Percentiles rank a stretch among this genome's conserved stretches.
Evolutionary conservation across 37 sponge, comb jelly and placozoan species (phyloP).

Genomic region (Bolinopsis microptera): DNA sequence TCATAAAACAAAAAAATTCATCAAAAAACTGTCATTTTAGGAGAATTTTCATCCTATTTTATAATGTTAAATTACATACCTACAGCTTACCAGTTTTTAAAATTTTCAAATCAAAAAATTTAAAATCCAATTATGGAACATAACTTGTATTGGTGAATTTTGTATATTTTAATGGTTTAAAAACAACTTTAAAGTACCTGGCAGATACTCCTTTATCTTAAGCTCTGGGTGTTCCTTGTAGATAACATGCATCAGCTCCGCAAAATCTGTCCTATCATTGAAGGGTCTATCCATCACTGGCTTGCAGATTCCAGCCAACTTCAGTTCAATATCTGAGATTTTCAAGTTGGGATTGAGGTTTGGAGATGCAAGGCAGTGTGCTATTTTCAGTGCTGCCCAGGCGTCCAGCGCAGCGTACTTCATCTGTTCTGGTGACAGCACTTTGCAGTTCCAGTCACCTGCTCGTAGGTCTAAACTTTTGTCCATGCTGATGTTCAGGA

Average conservation of each 20-base stretch:
- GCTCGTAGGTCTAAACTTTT: constrained; percentile 21
- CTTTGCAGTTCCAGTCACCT: constrained; percentile 37
- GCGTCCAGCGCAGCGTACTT: constrained; percentile 41
- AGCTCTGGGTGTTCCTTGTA: background rate
- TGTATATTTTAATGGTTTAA: too few species aligned
- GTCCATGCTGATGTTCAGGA: constrained; percentile 12
- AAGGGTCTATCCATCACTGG: background rate
- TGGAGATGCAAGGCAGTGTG: background rate
- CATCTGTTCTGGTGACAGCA: background rate
- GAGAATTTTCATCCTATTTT: too few species aligned
- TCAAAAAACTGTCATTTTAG: too few species aligned
- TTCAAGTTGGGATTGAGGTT: background rate
- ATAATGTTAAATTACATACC: too few species aligned
- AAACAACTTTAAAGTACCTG: background rate
- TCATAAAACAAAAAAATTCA: too few species aligned
- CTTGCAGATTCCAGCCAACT: background rate
- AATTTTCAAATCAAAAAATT: too few species aligned
- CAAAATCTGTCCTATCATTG: background rate
- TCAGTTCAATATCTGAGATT: background rate
- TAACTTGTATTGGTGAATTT: too few species aligned
- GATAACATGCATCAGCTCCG: constrained; percentile 15
- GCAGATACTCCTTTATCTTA: constrained; percentile 33
- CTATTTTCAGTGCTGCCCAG: constrained; percentile 36
- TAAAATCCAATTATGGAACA: too few species aligned
- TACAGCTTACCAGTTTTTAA: too few species aligned